Evolutionary conservation across 2,888 invertebrate genomes (phyloP).

Genomic region (Pandemis corylana): DNA sequence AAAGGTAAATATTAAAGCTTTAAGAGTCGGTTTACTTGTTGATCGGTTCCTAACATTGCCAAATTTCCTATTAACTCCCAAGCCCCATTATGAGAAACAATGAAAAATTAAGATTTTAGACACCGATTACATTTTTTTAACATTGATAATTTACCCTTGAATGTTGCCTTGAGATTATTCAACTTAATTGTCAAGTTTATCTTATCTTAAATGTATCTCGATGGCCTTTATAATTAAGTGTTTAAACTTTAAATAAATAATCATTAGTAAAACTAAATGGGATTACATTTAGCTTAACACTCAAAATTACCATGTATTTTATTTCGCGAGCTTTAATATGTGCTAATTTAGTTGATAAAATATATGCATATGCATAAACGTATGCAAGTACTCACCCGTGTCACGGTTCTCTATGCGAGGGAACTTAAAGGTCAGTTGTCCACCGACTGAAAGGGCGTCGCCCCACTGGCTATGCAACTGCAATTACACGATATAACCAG

Average conservation of each 20-base stretch:
- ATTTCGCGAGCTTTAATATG: not conserved
- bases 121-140: constrained; percentile 14
- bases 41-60: not conserved
- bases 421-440: constrained; percentile 75
- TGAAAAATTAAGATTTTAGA: constrained; percentile 35
- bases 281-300: not conserved
- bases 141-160: constrained; percentile 37
- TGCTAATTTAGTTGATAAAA: not conserved
- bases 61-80: not conserved
- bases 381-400: not conserved
- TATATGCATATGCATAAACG: not conserved
- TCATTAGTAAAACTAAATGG: constrained; percentile 1
- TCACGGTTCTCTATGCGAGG: constrained; percentile 42
- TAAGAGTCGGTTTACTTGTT: not conserved
- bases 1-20: too few species aligned
- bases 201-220: constrained; percentile 9
- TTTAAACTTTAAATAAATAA: not conserved
- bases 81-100: constrained; percentile 15
- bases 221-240: constrained; percentile 2
- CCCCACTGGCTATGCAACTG: constrained; percentile 54
- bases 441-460: constrained; percentile 68
- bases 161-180: constrained; percentile 20
- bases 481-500: constrained; percentile 37
- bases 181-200: constrained; percentile 23
- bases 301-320: not conserved